These are phyloP conservation scores for Odocoileus virginianus DNA, from an alignment of 2,113 vertebrate genomes.

Conservation along the genomic window DNA sequence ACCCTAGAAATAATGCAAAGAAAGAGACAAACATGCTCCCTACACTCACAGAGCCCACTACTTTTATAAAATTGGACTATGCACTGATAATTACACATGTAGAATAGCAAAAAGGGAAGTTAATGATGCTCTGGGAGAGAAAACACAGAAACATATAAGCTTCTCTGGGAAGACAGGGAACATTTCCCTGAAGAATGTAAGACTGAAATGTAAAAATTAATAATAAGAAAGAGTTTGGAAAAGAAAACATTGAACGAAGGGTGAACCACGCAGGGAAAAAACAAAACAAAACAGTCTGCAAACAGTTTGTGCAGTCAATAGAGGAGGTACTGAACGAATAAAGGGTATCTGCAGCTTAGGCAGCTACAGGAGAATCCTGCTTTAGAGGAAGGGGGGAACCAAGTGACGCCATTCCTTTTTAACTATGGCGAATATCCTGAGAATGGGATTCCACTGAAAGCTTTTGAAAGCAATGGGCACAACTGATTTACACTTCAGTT, in stretches of 20 bases:
- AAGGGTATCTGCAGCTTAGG: accelerated
- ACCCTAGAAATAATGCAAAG: neutral
- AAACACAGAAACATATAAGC: neutral
- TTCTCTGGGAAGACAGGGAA: neutral
- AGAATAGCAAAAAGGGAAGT: neutral
- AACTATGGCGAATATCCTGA: neutral
- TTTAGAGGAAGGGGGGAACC: neutral
- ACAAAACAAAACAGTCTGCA: neutral
- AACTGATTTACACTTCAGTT: neutral
- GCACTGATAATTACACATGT: neutral
- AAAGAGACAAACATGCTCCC: neutral
- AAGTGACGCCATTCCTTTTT: neutral
- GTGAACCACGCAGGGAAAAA: neutral
- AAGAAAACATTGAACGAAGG: neutral
- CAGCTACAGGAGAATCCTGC: neutral
- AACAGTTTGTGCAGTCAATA: accelerated
- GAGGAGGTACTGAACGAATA: neutral
- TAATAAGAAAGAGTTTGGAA: neutral
- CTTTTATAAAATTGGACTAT: neutral
- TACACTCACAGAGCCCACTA: neutral
- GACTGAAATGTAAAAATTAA: neutral
- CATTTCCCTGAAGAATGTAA: neutral
- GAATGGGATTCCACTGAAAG: neutral
- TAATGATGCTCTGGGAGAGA: neutral
- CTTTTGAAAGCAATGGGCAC: neutral